Evolutionary conservation across 2,888 invertebrate species (phyloP).

Genomic region (Papilio protenor): DNA sequence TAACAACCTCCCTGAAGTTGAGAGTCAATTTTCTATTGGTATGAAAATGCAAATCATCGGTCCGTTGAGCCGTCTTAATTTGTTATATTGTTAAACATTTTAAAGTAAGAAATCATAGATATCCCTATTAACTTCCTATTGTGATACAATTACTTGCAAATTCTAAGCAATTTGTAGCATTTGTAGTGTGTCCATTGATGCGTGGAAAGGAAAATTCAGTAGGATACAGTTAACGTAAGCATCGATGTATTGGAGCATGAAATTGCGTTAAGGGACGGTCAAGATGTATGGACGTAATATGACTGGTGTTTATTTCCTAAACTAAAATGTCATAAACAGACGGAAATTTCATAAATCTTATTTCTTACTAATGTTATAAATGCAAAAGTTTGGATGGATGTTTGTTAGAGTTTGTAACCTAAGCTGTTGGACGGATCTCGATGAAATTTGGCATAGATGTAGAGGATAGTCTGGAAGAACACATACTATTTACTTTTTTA

Average conservation of each 20-base stretch:
- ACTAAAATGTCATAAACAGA: constrained; percentile 68
- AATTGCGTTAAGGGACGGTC: constrained; percentile 54
- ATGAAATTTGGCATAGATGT: no score
- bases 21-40: background rate
- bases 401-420: no score
- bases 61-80: constrained; percentile 54
- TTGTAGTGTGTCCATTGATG: constrained; percentile 49
- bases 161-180: constrained; percentile 53
- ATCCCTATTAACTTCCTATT: constrained; percentile 68
- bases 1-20: constrained; percentile 2
- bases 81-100: constrained; percentile 59
- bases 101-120: constrained; percentile 49
- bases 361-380: no score
- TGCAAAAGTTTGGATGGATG: no score
- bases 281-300: constrained; percentile 68
- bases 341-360: background rate
- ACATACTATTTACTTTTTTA: no score
- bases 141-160: constrained; percentile 77
- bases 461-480: no score
- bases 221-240: constrained; percentile 23
- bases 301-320: constrained; percentile 64
- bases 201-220: constrained; percentile 46
- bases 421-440: no score
- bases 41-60: constrained; percentile 33
- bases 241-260: constrained; percentile 46